A percentile compares a stretch with the other conserved stretches of the same genome.
Conservation (phyloP, 1,140 invertebrate genomes). For the Drosophila truncata region DNA sequence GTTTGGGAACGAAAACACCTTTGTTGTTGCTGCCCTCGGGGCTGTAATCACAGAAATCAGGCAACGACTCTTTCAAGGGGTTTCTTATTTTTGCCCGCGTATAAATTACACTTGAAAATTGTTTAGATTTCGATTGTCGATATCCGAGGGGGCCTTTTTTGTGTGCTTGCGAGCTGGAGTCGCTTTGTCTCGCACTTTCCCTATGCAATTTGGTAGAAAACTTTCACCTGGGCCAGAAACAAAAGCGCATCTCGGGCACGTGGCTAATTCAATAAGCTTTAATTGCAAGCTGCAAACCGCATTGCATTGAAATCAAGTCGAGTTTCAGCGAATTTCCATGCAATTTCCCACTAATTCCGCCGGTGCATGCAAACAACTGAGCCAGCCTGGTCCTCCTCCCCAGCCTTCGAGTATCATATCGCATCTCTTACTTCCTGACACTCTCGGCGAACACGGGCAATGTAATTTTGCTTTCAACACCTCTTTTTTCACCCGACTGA, state of each 20-base stretch:
- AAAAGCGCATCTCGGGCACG: conserved; percentile 65
- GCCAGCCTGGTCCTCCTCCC: not conserved
- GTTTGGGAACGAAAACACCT: conserved; percentile 14
- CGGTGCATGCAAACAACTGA: conserved; percentile 71
- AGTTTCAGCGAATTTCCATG: conserved; percentile 55
- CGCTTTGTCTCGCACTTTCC: conserved; percentile 49
- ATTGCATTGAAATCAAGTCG: conserved; percentile 64
- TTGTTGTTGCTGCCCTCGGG: not conserved
- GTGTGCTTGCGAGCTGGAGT: conserved; percentile 15
- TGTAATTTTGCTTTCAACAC: conserved; percentile 84
- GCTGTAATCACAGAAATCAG: conserved; percentile 61
- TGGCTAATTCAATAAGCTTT: conserved; percentile 81
- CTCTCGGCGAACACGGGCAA: conserved; percentile 54
- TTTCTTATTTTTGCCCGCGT: conserved; percentile 40
- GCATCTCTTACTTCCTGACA: conserved; percentile 77
- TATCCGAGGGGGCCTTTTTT: conserved; percentile 23
- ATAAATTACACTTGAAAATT: conserved; percentile 62
- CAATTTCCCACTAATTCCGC: conserved; percentile 76
- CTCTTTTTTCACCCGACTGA: conserved; percentile 52
- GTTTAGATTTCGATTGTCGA: conserved; percentile 52
- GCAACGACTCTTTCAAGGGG: conserved; percentile 44
- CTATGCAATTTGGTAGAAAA: conserved; percentile 52
- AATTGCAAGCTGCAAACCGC: conserved; percentile 62
- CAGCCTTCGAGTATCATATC: conserved; percentile 68
- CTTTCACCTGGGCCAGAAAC: conserved; percentile 30